phyloP scores from a whole-genome alignment of 2,888 invertebrate species.

The Cybosia mesomella region DNA sequence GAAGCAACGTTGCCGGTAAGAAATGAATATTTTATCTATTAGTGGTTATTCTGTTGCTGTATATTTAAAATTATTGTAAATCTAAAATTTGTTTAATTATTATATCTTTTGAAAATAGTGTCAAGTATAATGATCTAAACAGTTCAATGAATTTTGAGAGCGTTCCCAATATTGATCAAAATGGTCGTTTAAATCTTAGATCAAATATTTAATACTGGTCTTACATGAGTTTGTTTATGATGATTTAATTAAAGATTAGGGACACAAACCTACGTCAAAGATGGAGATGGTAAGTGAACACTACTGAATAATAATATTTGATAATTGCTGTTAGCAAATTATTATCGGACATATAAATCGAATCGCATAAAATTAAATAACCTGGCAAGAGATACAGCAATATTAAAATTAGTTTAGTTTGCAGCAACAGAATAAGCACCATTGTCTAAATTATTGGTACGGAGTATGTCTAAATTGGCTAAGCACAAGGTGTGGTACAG shows the following conservation, averaged over 20 bases:
- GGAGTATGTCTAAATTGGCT: slow-evolving; percentile 64
- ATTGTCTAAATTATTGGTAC: slow-evolving; percentile 57
- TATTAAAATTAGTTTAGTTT: not conserved
- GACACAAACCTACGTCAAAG: too few relatives aligned
- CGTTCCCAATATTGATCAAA: too few relatives aligned
- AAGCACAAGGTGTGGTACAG: slow-evolving; percentile 66
- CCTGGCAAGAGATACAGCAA: not conserved
- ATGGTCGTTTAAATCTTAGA: too few relatives aligned
- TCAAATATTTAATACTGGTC: too few relatives aligned
- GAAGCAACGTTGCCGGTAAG: slow-evolving; percentile 43
- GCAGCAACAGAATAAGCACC: slow-evolving; percentile 23
- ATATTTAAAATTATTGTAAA: not conserved
- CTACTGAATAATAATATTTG: not conserved
- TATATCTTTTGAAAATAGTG: not conserved
- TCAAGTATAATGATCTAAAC: too few relatives aligned
- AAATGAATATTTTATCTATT: slow-evolving; percentile 51
- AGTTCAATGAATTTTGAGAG: too few relatives aligned
- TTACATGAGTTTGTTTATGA: too few relatives aligned
- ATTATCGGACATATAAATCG: not conserved
- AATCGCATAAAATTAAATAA: not conserved
- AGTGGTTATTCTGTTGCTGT: slow-evolving; percentile 8
- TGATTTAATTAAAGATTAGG: too few relatives aligned
- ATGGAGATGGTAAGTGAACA: too few relatives aligned
- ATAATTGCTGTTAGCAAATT: not conserved
- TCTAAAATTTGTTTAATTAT: not conserved